Evolutionary conservation across 2,888 invertebrate species (phyloP), one percentile per base, ranked within the genome.

Genomic region (Caenorhabditis doughertyi): DNA sequence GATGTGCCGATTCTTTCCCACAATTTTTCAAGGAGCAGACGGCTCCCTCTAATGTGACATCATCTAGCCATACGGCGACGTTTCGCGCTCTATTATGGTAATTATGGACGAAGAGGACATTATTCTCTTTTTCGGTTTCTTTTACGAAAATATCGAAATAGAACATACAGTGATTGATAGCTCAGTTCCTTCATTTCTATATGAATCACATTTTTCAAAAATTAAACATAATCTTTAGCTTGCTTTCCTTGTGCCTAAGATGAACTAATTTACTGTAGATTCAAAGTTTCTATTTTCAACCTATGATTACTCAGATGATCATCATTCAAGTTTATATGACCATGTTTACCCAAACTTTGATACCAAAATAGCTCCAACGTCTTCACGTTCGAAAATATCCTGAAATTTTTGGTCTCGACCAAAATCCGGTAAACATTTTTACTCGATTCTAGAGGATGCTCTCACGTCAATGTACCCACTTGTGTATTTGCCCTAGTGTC

Each of bases 391-490:
- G 11, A 65, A 65, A n/a, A 62, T 25, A 64, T n/a, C 3, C 23
- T n/a, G 3, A 18, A 8, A 25, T 18, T 49, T 18, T 21, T 16
- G 58, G 23, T 60, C 53, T 23, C 18, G 44, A 23, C 16, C n/a
- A 55, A 29, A 58, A 49, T 56, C 39, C 25, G 25, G 76, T 60
- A 76, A 67, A 76, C 60, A 77, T 68, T 68, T 74, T 56, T 44
- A 29, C 18, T n/a, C 35, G 29, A 47, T 53, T 77, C 58, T 16
- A 18, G n/a, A 21, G 1, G 29, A 29, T 68, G 47, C 77, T 68
- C n/a, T n/a, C 60, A 77, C 77, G 77, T 77, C 77, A 68, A 55
- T 65, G 65, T 49, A 55, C 51, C 65, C 64, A 42, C 58, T 29
- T 29, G 49, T 56, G 47, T 47, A 32, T 74, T 62, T 62, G 65